A percentile compares a stretch with the other conserved stretches of the same genome.
Evolutionary conservation across 2,888 invertebrate species (phyloP).

Genomic region (Phrixothrix hirtus): DNA sequence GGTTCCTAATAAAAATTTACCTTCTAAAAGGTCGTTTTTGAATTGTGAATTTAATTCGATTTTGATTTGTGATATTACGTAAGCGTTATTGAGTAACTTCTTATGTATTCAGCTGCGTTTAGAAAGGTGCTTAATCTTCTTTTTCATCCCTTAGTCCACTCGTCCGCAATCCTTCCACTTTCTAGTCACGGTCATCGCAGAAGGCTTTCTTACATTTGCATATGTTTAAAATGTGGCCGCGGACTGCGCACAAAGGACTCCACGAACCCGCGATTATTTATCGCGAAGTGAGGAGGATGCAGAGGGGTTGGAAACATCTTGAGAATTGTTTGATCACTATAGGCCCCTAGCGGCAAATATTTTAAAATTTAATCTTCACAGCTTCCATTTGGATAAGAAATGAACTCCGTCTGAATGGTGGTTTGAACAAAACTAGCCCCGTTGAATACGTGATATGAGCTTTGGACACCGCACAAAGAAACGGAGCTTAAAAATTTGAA

Average conservation of each 20-base stretch:
- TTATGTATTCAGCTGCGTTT: conserved; percentile 21
- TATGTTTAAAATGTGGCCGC: conserved; percentile 57
- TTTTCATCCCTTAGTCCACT: conserved; percentile 38
- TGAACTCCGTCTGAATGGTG: conserved; percentile 33
- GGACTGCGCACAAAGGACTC: conserved; percentile 53
- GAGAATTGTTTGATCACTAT: conserved; percentile 30
- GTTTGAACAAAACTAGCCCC: conserved; percentile 45
- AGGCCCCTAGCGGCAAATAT: conserved; percentile 25
- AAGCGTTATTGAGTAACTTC: conserved; percentile 8
- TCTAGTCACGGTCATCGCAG: conserved; percentile 54
- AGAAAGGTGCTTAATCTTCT: conserved; percentile 31
- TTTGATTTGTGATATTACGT: neutral
- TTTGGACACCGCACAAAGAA: conserved; percentile 53
- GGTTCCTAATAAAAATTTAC: no score
- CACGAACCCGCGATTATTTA: conserved; percentile 56
- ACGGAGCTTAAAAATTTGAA: conserved; percentile 58
- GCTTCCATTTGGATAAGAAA: conserved; percentile 7
- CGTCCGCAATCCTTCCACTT: conserved; percentile 48
- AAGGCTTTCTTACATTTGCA: conserved; percentile 54
- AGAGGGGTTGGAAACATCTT: conserved; percentile 42
- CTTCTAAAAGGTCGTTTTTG: conserved; percentile 1
- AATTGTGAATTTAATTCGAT: conserved; percentile 10
- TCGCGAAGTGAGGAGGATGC: conserved; percentile 44
- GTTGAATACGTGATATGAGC: conserved; percentile 52
- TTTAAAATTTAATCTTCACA: conserved; percentile 2